phyloP scores from a whole-genome alignment of 1,140 invertebrate species.

The Tribolium castaneum region DNA sequence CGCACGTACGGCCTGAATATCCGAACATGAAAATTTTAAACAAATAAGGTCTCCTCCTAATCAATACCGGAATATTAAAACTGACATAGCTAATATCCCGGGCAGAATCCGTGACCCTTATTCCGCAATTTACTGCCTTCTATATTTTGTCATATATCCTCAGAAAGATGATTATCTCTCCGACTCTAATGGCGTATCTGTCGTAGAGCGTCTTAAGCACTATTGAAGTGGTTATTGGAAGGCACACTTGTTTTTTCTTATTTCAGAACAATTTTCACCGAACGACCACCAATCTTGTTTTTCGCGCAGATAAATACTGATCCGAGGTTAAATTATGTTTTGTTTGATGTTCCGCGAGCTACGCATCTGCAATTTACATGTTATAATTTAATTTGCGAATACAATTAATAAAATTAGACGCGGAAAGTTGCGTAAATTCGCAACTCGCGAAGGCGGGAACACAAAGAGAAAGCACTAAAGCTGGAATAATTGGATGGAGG shows the following conservation, averaged over 20 bases:
- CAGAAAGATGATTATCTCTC: not conserved
- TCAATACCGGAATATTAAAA: not conserved
- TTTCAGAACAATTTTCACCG: not conserved
- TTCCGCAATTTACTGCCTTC: not conserved
- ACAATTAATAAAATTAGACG: constrained; percentile 27
- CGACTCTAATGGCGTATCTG: not conserved
- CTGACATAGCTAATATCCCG: not conserved
- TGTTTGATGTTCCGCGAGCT: not conserved
- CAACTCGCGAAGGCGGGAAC: not conserved
- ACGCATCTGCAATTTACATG: constrained; percentile 1
- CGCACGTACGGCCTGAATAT: constrained; percentile 11
- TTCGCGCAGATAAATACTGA: no score
- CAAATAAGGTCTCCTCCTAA: not conserved
- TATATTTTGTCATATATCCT: not conserved
- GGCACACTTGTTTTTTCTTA: not conserved
- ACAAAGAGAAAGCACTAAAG: constrained; percentile 5
- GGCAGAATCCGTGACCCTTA: not conserved
- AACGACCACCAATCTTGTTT: not conserved
- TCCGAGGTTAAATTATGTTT: no score
- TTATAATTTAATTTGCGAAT: constrained; percentile 4
- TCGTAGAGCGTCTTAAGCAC: not conserved
- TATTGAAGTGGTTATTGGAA: not conserved
- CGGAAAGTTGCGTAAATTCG: constrained; percentile 7
- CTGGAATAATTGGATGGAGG: not conserved
- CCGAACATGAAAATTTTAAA: constrained; percentile 23